Percentiles rank a stretch among this genome's conserved stretches.
phyloP scores from a whole-genome alignment of 2,797 vertebrate genomes.

The Anguilla marmorata region DNA sequence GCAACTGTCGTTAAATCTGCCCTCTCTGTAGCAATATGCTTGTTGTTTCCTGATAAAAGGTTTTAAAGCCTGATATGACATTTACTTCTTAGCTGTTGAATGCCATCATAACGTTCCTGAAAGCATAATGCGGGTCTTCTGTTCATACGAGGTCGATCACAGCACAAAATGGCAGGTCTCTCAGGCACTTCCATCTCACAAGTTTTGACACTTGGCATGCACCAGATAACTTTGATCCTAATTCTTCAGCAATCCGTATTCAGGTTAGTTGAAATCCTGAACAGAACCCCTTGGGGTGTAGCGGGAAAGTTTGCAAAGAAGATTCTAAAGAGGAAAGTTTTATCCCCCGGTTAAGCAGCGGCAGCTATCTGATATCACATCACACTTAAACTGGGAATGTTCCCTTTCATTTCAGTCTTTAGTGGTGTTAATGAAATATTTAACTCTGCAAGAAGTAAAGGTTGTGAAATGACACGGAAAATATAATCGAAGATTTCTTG shows the following conservation, averaged over 20 bases:
- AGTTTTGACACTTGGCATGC: slow-evolving; percentile 80
- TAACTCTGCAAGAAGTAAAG: slow-evolving; percentile 58
- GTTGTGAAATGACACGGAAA: slow-evolving; percentile 45
- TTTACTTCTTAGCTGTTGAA: slow-evolving; percentile 70
- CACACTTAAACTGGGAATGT: slow-evolving; percentile 17
- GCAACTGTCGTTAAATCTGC: slow-evolving; percentile 48
- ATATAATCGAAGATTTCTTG: slow-evolving; percentile 50
- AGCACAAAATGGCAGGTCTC: slow-evolving; percentile 96
- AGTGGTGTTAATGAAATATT: slow-evolving; percentile 34
- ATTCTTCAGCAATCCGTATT: slow-evolving; percentile 48
- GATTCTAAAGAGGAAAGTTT: slow-evolving; percentile 55
- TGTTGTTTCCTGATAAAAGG: slow-evolving; percentile 52
- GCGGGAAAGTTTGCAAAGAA: slow-evolving; percentile 59
- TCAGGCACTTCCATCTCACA: slow-evolving; percentile 78
- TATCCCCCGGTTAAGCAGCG: slow-evolving; percentile 30
- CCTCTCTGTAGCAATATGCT: slow-evolving; percentile 47
- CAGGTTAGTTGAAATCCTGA: slow-evolving; percentile 51
- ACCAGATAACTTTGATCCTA: slow-evolving; percentile 70
- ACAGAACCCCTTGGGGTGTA: slow-evolving; percentile 48
- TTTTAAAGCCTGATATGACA: slow-evolving; percentile 69
- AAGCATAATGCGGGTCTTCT: slow-evolving; percentile 71
- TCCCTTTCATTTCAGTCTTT: slow-evolving; percentile 33
- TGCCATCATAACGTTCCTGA: slow-evolving; percentile 73
- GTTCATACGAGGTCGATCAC: slow-evolving; percentile 81
- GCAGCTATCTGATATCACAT: slow-evolving; percentile 25